Conservation (phyloP, 2,797 vertebrate species). For the Calcarius lapponicus region DNA sequence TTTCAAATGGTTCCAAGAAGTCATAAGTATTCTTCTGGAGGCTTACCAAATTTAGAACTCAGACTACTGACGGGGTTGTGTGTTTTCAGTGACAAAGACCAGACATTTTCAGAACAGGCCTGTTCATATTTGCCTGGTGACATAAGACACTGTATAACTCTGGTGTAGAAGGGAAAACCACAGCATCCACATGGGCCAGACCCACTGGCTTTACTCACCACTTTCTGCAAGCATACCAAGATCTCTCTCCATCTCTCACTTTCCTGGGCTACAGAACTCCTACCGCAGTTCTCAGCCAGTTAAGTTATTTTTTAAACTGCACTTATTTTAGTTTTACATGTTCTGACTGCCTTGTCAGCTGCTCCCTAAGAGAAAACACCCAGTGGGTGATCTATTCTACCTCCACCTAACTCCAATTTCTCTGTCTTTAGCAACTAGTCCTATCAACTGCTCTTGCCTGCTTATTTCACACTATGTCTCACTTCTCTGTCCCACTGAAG, state of each 20-base stretch:
- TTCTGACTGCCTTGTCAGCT: background rate
- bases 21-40: background rate
- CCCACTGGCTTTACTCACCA: background rate
- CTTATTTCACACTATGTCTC: background rate
- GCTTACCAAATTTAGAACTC: background rate
- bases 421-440: background rate
- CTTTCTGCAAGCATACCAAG: background rate
- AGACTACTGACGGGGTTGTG: background rate
- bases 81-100: conserved; percentile 23
- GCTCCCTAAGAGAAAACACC: background rate
- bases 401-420: background rate
- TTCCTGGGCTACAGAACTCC: background rate
- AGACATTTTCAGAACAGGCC: background rate
- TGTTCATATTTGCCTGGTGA: conserved; percentile 17
- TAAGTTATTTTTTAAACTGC: background rate
- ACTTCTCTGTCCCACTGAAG: background rate
- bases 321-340: background rate
- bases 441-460: background rate
- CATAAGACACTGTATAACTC: background rate
- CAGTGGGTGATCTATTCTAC: background rate
- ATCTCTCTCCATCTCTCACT: background rate
- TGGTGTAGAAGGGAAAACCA: background rate
- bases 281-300: background rate
- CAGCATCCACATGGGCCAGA: background rate
- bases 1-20: conserved; percentile 7